Evolutionary conservation across 2,888 invertebrate species (phyloP), one percentile per base, ranked within the genome.

Genomic region (Beris chalybata): DNA sequence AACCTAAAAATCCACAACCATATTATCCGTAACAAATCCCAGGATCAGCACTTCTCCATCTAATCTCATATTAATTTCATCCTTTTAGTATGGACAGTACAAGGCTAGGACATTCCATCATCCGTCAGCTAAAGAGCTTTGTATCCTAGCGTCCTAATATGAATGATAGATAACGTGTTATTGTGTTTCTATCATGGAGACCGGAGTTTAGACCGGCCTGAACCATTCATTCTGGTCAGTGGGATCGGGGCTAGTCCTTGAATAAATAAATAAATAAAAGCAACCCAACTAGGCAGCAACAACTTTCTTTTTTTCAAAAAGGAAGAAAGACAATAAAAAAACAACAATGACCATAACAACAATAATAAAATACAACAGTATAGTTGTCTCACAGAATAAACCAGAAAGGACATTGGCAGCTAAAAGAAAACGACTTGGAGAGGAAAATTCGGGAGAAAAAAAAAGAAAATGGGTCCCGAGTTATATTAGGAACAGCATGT

Each of bases 1-100:
- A 22, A 22, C 22, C 22, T 22, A 22, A 22, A 22, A 22, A 22
- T 22, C 22, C 22, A 22, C 22, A 22, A 38, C 38, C 38, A 38
- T 9, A 38, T 38, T 9, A 7, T 3, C 38, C 5, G 38, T 38
- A 38, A 38, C 5, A 38, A 38, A 38, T 38, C 38, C 38, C 38
- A 30, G n/a, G 13, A 30, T 59, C 15, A 48, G 31, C 59, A 47
- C 48, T 30, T 48, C 48, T 6, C 48, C 30, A 48, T 59, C 59
- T 59, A 48, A 59, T 59, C 47, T 48, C 59, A 59, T 59, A 59
- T 59, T 59, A 59, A 59, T 59, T 59, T 59, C 59, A 47, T 59
- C 48, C 59, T 59, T 48, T 48, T 47, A 31, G 47, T 30, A 59
- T 59, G 59, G 32, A 31, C 59, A 30, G 4, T 44, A 4, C 48